Evolutionary conservation across 2,113 vertebrate species (phyloP).

Genomic region (Grallaria varia): DNA sequence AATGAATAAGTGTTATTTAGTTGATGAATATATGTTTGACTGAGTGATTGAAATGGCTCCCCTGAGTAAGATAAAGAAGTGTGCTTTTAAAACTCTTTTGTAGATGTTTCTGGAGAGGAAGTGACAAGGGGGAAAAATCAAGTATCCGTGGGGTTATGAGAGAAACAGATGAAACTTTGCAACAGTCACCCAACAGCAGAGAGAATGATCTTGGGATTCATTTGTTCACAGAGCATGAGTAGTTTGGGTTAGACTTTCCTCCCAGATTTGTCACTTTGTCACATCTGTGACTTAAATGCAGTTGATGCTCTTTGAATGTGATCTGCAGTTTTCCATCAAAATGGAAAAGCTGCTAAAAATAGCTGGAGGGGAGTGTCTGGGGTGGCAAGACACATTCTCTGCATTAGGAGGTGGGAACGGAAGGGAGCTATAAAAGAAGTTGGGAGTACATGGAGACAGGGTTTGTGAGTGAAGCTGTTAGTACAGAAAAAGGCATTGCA

Average conservation of each 20-base stretch:
- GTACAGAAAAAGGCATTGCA: not conserved
- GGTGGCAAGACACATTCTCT: not conserved
- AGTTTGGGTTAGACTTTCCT: not conserved
- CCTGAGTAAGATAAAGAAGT: constrained; percentile 53
- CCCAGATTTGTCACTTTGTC: constrained; percentile 7
- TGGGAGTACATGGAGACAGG: not conserved
- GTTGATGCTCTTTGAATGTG: constrained; percentile 13
- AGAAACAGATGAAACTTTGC: not conserved
- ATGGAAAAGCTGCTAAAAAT: constrained; percentile 40
- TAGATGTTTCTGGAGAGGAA: constrained; percentile 10
- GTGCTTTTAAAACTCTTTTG: constrained; percentile 39
- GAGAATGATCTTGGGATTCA: not conserved
- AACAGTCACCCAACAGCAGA: not conserved
- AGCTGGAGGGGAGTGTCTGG: not conserved
- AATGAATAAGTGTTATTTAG: constrained; percentile 68
- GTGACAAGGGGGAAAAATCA: not conserved
- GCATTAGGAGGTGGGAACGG: not conserved
- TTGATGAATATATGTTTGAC: constrained; percentile 64
- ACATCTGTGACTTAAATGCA: not conserved
- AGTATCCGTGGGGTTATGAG: not conserved
- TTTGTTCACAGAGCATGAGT: not conserved
- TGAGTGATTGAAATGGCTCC: constrained; percentile 54
- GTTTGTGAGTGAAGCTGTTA: constrained; percentile 9
- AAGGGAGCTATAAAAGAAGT: not conserved
- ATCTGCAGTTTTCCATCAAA: constrained; percentile 5